Conservation (phyloP, 2,888 invertebrate genomes). For the Drosophila greeni region DNA sequence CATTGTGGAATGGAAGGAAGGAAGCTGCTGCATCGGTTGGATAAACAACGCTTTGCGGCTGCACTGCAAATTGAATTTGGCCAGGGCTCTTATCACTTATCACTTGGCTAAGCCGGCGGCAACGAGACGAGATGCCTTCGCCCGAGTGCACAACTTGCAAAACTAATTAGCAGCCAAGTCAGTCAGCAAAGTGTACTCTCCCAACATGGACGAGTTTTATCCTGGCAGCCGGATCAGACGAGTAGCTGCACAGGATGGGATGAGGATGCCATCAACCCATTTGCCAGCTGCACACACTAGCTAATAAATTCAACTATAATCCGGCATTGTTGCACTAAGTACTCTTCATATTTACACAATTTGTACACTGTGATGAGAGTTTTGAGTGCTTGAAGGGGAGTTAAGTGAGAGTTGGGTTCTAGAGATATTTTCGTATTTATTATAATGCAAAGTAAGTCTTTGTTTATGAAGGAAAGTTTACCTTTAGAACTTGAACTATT, state of each 20-base stretch:
- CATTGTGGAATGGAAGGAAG: constrained; percentile 12
- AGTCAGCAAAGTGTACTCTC: constrained; percentile 39
- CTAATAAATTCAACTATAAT: constrained; percentile 72
- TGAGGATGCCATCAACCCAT: constrained; percentile 22
- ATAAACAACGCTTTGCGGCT: constrained; percentile 45
- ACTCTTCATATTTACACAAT: constrained; percentile 73
- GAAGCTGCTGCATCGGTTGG: constrained; percentile 33
- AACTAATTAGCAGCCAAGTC: constrained; percentile 62
- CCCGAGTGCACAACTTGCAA: constrained; percentile 42
- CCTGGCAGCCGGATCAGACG: constrained; percentile 7
- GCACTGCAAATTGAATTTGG: constrained; percentile 46
- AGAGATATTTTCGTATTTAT: background rate
- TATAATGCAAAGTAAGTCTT: too few relatives aligned
- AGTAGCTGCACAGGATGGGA: background rate
- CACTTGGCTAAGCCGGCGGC: constrained; percentile 40
- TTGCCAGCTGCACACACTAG: constrained; percentile 52
- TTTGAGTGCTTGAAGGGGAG: background rate
- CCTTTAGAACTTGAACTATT: too few relatives aligned
- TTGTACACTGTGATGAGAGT: constrained; percentile 36
- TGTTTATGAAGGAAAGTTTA: too few relatives aligned
- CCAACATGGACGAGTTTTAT: constrained; percentile 16
- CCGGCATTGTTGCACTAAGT: constrained; percentile 74
- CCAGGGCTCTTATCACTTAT: constrained; percentile 49
- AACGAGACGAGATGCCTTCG: constrained; percentile 23
- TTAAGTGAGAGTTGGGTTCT: background rate